Conservation (phyloP, 2,797 vertebrate species). For the Sparus aurata region DNA sequence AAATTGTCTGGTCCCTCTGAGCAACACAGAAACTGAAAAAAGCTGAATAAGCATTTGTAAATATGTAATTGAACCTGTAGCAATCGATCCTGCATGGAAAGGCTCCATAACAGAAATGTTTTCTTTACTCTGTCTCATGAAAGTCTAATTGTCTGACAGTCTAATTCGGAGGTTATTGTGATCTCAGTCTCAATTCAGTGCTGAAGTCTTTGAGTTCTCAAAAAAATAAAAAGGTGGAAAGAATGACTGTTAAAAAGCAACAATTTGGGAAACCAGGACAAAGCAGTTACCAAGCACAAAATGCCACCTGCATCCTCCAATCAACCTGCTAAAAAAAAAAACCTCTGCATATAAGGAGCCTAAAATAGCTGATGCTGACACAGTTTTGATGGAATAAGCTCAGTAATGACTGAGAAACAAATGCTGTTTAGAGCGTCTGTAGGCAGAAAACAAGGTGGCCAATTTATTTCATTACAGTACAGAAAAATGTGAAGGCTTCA, state of each 20-base stretch:
- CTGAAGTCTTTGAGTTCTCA: not conserved
- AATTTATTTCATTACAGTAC: not conserved
- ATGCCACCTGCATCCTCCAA: conserved; percentile 1
- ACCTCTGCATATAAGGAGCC: not conserved
- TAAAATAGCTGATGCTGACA: conserved; percentile 12
- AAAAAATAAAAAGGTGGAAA: not conserved
- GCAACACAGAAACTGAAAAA: not conserved
- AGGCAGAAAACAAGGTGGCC: not conserved
- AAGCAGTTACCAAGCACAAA: not conserved
- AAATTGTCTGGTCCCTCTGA: conserved; percentile 1
- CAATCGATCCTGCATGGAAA: not conserved
- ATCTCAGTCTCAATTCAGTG: not conserved
- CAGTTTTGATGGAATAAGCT: not conserved
- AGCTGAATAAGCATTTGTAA: not conserved
- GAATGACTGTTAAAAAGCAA: conserved; percentile 1
- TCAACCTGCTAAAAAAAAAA: conserved; percentile 3
- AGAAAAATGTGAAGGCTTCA: not conserved
- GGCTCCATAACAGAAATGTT: not conserved
- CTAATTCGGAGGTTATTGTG: not conserved
- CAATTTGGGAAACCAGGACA: not conserved
- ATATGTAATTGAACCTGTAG: not conserved
- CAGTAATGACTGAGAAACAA: not conserved
- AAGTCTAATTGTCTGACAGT: no score
- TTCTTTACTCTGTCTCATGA: not conserved
- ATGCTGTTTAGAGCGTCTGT: not conserved